Evolutionary conservation across 2,113 vertebrate species (phyloP).

Genomic region (Daubentonia madagascariensis): DNA sequence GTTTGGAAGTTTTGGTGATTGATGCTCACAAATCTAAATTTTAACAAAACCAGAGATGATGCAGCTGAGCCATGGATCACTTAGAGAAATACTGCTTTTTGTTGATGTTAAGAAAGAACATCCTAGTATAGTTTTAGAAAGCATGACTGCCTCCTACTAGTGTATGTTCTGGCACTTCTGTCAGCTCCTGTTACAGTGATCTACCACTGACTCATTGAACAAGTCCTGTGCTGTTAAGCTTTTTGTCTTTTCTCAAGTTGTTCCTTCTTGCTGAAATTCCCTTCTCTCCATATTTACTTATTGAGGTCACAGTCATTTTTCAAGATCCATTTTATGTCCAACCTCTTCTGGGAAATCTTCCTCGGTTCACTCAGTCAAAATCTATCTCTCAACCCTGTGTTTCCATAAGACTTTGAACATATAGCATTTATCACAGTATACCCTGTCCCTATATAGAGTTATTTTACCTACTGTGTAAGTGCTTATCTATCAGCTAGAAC

Average conservation of each 20-base stretch:
- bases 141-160: background rate
- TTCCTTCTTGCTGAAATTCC: slow-evolving; percentile 10
- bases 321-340: slow-evolving; percentile 25
- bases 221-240: slow-evolving; percentile 3
- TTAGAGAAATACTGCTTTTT: background rate
- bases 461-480: background rate
- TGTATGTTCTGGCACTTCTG: background rate
- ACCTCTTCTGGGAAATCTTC: slow-evolving; percentile 36
- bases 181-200: background rate
- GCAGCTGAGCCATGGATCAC: background rate
- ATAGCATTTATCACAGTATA: background rate
- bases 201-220: background rate
- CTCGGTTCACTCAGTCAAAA: background rate
- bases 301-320: slow-evolving; percentile 39
- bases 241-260: slow-evolving; percentile 44
- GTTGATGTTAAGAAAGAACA: background rate
- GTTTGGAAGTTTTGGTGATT: background rate
- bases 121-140: background rate
- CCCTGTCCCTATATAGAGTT: background rate
- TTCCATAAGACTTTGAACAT: background rate
- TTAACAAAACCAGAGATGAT: background rate
- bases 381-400: background rate
- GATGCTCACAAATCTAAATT: background rate
- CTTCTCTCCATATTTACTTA: background rate
- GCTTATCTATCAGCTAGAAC: background rate